Evolutionary conservation across 1,140 invertebrate species (phyloP).

Genomic region (Drosophila neocordata): DNA sequence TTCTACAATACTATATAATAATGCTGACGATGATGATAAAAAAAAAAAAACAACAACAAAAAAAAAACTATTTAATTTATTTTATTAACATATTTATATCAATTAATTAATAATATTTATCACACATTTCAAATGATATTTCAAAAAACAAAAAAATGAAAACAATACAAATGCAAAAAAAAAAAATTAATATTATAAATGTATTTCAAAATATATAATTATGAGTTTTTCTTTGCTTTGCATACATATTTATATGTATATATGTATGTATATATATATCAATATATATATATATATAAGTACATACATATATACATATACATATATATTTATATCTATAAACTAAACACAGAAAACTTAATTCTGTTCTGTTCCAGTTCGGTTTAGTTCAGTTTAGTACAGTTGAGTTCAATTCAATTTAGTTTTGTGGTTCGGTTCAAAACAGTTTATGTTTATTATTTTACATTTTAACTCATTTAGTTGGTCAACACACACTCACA

Average conservation of each 20-base stretch:
- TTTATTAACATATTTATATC: conserved; percentile 80
- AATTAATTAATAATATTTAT: conserved; percentile 79
- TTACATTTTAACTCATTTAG: conserved; percentile 9
- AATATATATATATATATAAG: conserved; percentile 37
- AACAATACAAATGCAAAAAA: conserved; percentile 37
- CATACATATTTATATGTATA: conserved; percentile 53
- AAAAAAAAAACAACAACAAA: conserved; percentile 38
- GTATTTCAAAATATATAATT: conserved; percentile 80
- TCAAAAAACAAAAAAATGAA: conserved; percentile 60
- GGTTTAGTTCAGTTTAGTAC: conserved; percentile 16
- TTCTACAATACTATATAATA: conserved; percentile 43
- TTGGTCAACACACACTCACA: conserved; percentile 13
- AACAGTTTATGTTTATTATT: conserved; percentile 15
- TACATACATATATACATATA: conserved; percentile 34
- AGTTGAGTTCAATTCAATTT: conserved; percentile 1
- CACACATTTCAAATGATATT: conserved; percentile 80
- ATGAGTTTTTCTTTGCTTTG: conserved; percentile 80
- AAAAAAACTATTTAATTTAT: conserved; percentile 72
- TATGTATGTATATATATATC: conserved; percentile 34
- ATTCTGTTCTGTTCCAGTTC: conserved; percentile 38
- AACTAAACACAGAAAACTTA: conserved; percentile 59
- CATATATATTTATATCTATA: conserved; percentile 37
- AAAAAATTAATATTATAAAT: conserved; percentile 79
- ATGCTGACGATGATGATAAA: conserved; percentile 41
- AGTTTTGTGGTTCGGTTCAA: conserved; percentile 9